Conservation (phyloP, 2,113 vertebrate species). For the Centropristis striata region DNA sequence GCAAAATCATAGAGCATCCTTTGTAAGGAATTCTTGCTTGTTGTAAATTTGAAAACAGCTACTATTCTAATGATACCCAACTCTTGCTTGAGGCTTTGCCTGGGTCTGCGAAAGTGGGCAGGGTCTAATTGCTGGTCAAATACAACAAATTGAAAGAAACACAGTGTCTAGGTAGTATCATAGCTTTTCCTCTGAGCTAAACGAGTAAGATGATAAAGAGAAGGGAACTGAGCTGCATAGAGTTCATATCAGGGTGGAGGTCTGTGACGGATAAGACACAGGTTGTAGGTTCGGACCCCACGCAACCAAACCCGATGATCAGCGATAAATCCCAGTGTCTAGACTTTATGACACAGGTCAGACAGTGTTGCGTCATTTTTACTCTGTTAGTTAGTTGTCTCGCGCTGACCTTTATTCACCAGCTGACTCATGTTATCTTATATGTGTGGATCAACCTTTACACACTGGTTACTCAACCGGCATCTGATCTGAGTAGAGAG, state of each 20-base stretch:
- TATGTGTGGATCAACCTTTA: neutral
- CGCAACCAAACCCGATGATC: neutral
- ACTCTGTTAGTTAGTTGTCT: conserved; percentile 13
- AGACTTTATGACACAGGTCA: no score
- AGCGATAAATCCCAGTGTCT: conserved; percentile 9
- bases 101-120: neutral
- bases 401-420: neutral
- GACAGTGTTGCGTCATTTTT: neutral
- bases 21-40: neutral
- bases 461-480: conserved; percentile 17
- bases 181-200: conserved; percentile 19
- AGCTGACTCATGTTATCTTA: neutral
- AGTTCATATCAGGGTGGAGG: conserved; percentile 13
- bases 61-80: conserved; percentile 28
- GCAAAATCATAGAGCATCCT: neutral
- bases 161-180: conserved; percentile 32
- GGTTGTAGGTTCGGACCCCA: conserved; percentile 24
- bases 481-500: neutral
- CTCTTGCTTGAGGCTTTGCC: conserved; percentile 2
- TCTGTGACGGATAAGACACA: conserved; percentile 1
- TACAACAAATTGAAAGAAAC: conserved; percentile 15
- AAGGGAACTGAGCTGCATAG: conserved; percentile 46
- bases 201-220: neutral
- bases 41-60: neutral
- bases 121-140: conserved; percentile 22